Conservation (phyloP, 2,888 invertebrate genomes). For the Ophraella communa region DNA sequence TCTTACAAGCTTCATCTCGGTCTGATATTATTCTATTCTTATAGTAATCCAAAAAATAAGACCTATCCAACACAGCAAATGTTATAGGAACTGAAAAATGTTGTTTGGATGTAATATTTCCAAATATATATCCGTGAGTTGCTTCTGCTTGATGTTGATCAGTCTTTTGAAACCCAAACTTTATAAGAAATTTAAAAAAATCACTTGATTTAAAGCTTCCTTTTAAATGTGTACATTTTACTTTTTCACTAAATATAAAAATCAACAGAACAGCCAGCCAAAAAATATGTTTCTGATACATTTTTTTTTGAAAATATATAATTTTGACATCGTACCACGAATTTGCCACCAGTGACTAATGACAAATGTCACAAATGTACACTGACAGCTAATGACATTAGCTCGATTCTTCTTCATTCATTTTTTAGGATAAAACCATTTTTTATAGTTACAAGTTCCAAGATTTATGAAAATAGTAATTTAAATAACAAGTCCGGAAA, state of each 20-base stretch:
- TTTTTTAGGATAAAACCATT: too few species aligned
- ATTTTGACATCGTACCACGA: conserved; percentile 38
- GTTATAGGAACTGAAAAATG: conserved; percentile 75
- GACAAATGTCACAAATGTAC: not conserved
- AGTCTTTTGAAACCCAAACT: conserved; percentile 97
- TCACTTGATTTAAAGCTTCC: conserved; percentile 73
- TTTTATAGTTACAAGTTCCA: too few species aligned
- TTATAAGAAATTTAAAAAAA: conserved; percentile 90
- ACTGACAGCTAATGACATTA: not conserved
- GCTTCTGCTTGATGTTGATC: conserved; percentile 83
- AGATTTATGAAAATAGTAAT: too few species aligned
- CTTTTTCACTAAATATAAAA: conserved; percentile 35
- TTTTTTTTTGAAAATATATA: conserved; percentile 45
- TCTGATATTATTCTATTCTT: conserved; percentile 73
- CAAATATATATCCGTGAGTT: conserved; percentile 94
- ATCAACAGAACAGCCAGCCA: conserved; percentile 39
- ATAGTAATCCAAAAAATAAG: conserved; percentile 89
- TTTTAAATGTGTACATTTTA: conserved; percentile 64
- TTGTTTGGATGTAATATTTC: conserved; percentile 83
- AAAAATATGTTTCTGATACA: conserved; percentile 42
- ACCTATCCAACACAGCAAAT: conserved; percentile 88
- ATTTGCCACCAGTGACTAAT: not conserved
- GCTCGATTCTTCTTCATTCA: too few species aligned
- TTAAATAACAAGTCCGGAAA: too few species aligned
- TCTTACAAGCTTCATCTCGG: conserved; percentile 78